Evolutionary conservation across 2,797 vertebrate genomes (phyloP).

Genomic region (Cetoscarus ocellatus): DNA sequence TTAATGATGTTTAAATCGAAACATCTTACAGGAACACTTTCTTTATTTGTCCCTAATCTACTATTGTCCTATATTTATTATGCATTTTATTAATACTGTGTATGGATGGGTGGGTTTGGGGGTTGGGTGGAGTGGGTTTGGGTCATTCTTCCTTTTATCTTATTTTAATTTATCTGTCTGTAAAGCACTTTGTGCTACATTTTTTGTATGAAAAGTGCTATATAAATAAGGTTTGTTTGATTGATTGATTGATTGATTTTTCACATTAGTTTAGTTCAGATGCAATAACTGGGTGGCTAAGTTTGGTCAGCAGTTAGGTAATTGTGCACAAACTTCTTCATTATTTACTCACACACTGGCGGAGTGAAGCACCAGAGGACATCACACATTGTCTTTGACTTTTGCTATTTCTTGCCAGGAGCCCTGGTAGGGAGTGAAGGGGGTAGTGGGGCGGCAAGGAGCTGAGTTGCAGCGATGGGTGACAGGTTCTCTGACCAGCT

Average conservation of each 20-base stretch:
- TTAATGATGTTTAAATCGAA: too few relatives aligned
- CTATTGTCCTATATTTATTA: too few relatives aligned
- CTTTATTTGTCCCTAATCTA: background rate
- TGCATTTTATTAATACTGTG: too few relatives aligned
- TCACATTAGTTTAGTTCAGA: background rate
- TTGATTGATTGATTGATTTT: background rate
- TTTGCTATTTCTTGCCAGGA: slow-evolving; percentile 61
- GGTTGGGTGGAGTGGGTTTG: too few relatives aligned
- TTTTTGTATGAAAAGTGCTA: too few relatives aligned
- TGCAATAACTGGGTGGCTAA: background rate
- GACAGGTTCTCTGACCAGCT: slow-evolving; percentile 77
- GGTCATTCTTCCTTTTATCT: too few relatives aligned
- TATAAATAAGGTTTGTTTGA: background rate
- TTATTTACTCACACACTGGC: slow-evolving; percentile 7
- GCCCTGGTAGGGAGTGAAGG: slow-evolving; percentile 25
- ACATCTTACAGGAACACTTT: background rate
- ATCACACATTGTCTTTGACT: slow-evolving; percentile 72
- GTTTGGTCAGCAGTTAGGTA: slow-evolving; percentile 25
- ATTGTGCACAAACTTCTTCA: slow-evolving; percentile 12
- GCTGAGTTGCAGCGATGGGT: slow-evolving; percentile 36
- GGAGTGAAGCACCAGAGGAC: slow-evolving; percentile 47
- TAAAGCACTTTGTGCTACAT: too few relatives aligned
- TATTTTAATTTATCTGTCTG: too few relatives aligned
- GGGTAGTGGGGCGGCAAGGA: background rate
- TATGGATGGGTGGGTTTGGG: too few relatives aligned